phyloP scores from a whole-genome alignment of 2,797 vertebrate species.

The Lithobates pipiens region DNA sequence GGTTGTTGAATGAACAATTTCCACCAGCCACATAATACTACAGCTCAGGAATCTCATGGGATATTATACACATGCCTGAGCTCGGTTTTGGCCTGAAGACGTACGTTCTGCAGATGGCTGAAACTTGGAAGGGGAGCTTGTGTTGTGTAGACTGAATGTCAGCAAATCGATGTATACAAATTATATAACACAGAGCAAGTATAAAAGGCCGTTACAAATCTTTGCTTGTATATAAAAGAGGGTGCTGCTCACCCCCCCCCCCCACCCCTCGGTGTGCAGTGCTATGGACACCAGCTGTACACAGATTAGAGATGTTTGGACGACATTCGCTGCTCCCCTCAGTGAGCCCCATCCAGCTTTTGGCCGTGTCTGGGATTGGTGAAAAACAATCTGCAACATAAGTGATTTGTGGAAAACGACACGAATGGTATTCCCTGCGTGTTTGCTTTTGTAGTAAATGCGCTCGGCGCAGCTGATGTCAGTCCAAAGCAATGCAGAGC shows the following conservation, averaged over 20 bases:
- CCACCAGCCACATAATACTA: too few species aligned
- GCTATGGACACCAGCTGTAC: background rate
- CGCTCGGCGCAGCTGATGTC: background rate
- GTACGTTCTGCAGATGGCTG: background rate
- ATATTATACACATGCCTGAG: too few species aligned
- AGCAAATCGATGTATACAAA: background rate
- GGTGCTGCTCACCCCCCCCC: too few species aligned
- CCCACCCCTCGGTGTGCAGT: background rate
- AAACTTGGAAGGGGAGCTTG: too few species aligned
- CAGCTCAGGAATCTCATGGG: too few species aligned
- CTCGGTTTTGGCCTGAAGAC: too few species aligned
- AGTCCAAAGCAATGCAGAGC: background rate
- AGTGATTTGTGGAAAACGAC: background rate
- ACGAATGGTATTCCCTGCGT: background rate
- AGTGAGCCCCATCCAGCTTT: background rate
- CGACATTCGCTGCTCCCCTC: background rate
- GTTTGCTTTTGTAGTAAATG: background rate
- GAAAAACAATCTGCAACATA: background rate
- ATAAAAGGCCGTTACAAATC: background rate
- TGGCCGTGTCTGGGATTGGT: too few species aligned
- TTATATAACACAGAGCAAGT: background rate
- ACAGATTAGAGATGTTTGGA: background rate
- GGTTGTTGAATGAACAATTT: too few species aligned
- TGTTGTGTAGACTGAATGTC: too few species aligned
- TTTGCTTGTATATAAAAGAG: background rate